phyloP scores from a whole-genome alignment of 2,797 vertebrate species.

The Benthosema pterotum region DNA sequence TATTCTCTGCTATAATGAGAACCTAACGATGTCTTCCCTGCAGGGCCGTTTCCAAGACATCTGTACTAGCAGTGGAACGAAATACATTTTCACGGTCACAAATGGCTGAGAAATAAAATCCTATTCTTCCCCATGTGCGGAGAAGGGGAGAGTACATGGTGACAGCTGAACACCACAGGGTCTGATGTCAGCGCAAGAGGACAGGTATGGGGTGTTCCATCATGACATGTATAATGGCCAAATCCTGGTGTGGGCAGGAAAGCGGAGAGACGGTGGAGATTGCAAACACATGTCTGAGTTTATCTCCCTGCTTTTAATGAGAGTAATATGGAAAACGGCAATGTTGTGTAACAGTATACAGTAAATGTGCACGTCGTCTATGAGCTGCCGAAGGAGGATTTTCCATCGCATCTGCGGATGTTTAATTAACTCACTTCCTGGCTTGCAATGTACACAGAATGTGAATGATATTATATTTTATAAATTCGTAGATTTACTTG shows the following conservation, averaged over 20 bases:
- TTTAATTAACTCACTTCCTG: conserved; percentile 8
- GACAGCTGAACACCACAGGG: conserved; percentile 6
- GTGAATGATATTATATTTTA: not conserved
- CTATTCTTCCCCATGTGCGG: conserved; percentile 1
- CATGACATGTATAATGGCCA: conserved; percentile 48
- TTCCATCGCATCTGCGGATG: not conserved
- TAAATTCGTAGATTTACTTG: no score
- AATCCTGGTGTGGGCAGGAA: conserved; percentile 58
- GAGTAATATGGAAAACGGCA: conserved; percentile 57
- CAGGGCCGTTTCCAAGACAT: conserved; percentile 12
- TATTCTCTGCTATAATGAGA: conserved; percentile 23
- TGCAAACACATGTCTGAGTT: conserved; percentile 71
- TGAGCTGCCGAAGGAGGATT: conserved; percentile 17
- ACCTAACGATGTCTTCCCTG: conserved; percentile 22
- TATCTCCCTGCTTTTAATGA: conserved; percentile 65
- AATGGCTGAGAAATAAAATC: conserved; percentile 29
- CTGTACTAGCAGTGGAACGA: conserved; percentile 10
- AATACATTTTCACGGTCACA: conserved; percentile 26
- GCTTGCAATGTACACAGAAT: not conserved
- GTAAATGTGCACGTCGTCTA: conserved; percentile 38
- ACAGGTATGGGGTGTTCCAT: conserved; percentile 43
- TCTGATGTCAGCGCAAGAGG: conserved; percentile 25
- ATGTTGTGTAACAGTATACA: conserved; percentile 50
- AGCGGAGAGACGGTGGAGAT: conserved; percentile 60
- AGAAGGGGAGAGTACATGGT: conserved; percentile 28